phyloP scores from a whole-genome alignment of 2,113 vertebrate species.

The Leucosticte australis region DNA sequence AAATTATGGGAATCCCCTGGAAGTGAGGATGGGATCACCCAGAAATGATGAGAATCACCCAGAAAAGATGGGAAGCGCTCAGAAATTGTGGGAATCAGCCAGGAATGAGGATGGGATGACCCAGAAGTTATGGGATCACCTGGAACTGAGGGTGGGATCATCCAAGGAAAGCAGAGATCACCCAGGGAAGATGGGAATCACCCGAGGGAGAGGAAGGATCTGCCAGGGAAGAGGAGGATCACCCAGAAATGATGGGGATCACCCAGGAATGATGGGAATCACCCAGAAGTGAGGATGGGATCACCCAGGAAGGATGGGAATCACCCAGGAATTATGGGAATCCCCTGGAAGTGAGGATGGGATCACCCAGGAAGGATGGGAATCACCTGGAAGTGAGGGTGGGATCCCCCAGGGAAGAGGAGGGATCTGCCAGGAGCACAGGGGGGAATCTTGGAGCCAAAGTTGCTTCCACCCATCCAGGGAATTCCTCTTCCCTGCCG shows the following conservation, averaged over 20 bases:
- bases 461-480: neutral
- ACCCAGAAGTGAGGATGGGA: neutral
- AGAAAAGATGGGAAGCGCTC: too few species aligned
- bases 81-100: neutral
- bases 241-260: neutral
- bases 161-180: neutral
- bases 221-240: neutral
- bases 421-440: neutral
- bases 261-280: too few species aligned
- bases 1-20: too few species aligned
- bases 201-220: too few species aligned
- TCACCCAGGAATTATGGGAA: neutral
- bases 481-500: neutral
- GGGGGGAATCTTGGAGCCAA: fast-evolving
- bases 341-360: fast-evolving
- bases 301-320: too few species aligned
- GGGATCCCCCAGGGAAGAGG: neutral
- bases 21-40: neutral
- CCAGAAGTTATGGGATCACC: neutral
- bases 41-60: too few species aligned
- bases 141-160: neutral
- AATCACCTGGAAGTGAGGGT: neutral
- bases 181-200: neutral
- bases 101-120: too few species aligned
- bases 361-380: neutral